Evolutionary conservation across 1,140 invertebrate species (phyloP).

Genomic region (Uloborus diversus): DNA sequence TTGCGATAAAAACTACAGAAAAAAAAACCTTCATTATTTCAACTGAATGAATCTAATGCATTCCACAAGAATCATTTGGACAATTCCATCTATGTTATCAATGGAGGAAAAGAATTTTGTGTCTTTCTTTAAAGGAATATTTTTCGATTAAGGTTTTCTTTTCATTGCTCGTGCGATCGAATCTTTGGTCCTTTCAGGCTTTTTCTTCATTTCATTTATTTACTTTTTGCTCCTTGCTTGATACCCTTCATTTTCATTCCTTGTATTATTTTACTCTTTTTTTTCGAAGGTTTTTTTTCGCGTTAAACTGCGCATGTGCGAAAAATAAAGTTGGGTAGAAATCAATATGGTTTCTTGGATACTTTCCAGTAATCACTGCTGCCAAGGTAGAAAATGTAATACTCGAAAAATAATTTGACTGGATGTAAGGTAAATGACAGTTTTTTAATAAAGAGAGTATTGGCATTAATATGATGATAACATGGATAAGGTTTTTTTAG

Average conservation of each 20-base stretch:
- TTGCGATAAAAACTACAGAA: neutral
- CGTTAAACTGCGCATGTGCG: neutral
- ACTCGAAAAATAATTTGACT: too few species aligned
- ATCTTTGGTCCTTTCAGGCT: neutral
- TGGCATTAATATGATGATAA: too few species aligned
- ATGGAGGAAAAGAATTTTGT: conserved; percentile 23
- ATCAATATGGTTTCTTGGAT: neutral
- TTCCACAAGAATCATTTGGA: conserved; percentile 32
- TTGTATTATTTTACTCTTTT: conserved; percentile 9
- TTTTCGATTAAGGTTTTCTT: conserved; percentile 33
- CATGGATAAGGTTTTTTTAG: too few species aligned
- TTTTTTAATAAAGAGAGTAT: too few species aligned
- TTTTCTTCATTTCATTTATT: neutral
- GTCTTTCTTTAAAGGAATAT: conserved; percentile 31
- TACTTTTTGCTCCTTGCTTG: neutral
- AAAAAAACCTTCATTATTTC: conserved; percentile 7
- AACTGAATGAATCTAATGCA: conserved; percentile 23
- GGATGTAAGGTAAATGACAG: too few species aligned
- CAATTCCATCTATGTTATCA: conserved; percentile 45
- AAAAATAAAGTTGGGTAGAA: neutral
- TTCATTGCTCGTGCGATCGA: conserved; percentile 6
- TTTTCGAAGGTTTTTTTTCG: neutral
- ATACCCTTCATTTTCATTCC: neutral
- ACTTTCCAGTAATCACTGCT: neutral
- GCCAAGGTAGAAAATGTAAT: too few species aligned